A percentile compares a stretch with the other conserved stretches of the same genome.
Evolutionary conservation across 2,113 vertebrate species (phyloP).

Genomic region (Eira barbara): DNA sequence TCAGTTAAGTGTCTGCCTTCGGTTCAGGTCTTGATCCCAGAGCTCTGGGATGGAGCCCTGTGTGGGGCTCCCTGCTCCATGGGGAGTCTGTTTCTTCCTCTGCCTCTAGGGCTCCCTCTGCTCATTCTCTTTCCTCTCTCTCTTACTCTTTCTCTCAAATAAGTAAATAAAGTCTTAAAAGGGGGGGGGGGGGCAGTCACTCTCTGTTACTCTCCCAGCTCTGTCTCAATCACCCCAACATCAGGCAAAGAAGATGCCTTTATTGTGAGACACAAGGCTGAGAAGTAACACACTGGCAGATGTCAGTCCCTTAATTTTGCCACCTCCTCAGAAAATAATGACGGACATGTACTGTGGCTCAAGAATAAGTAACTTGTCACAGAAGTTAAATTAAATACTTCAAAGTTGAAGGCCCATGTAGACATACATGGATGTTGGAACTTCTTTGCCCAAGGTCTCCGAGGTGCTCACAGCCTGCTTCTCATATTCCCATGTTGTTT

Average conservation of each 20-base stretch:
- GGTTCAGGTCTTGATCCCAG: no score
- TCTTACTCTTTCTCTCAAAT: no score
- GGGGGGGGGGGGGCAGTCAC: no score
- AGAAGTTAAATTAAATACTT: background rate
- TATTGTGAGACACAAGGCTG: background rate
- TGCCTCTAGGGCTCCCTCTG: no score
- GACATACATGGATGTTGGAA: background rate
- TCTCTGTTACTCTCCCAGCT: background rate
- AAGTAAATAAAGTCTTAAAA: no score
- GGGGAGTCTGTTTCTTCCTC: no score
- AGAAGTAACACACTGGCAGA: background rate
- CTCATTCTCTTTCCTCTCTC: no score
- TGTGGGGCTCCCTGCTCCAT: no score
- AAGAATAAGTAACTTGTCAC: background rate
- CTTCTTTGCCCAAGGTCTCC: background rate
- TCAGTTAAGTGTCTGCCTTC: background rate
- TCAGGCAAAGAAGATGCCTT: background rate
- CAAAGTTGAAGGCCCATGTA: background rate
- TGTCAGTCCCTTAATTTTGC: background rate
- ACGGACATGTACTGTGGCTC: background rate
- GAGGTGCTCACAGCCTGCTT: background rate
- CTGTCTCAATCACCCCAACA: background rate
- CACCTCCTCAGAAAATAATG: background rate
- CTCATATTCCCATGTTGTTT: background rate
- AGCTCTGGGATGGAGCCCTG: no score